Evolutionary conservation across 1,140 invertebrate genomes (phyloP).

Genomic region (Zaprionus ghesquierei): DNA sequence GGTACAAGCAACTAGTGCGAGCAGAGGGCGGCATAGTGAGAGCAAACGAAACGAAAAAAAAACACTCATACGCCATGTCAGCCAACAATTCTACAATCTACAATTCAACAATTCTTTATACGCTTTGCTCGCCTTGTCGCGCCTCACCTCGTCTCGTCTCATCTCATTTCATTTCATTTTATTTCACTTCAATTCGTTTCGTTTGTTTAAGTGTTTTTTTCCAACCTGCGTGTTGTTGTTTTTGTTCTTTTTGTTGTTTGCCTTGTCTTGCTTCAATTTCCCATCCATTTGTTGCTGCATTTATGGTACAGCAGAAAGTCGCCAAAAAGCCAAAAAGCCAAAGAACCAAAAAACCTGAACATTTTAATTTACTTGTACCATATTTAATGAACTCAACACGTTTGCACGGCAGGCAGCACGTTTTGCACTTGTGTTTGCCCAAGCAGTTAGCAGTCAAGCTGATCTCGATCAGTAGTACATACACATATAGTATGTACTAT

Average conservation of each 20-base stretch:
- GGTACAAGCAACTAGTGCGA: not conserved
- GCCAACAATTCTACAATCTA: slow-evolving; percentile 34
- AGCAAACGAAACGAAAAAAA: slow-evolving; percentile 16
- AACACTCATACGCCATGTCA: slow-evolving; percentile 55
- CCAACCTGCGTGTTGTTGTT: slow-evolving; percentile 24
- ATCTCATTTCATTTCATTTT: slow-evolving; percentile 21
- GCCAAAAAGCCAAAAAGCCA: not conserved
- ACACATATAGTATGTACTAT: too few relatives aligned
- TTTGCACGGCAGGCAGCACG: slow-evolving; percentile 23
- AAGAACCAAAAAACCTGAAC: not conserved
- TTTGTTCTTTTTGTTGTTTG: slow-evolving; percentile 44
- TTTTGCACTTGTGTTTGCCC: slow-evolving; percentile 31
- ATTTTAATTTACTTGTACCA: not conserved
- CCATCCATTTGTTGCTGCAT: slow-evolving; percentile 1
- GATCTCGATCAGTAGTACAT: too few relatives aligned
- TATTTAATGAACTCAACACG: slow-evolving; percentile 20
- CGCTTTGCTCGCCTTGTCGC: slow-evolving; percentile 19
- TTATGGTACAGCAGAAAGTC: slow-evolving; percentile 11
- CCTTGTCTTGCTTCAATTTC: slow-evolving; percentile 48
- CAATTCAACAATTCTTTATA: slow-evolving; percentile 6
- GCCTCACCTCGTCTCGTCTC: slow-evolving; percentile 30
- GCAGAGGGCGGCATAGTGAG: not conserved
- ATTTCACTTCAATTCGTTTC: slow-evolving; percentile 33
- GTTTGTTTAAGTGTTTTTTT: slow-evolving; percentile 74
- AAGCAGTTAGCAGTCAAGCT: slow-evolving; percentile 20